Conservation (phyloP, 1,140 invertebrate species). For the Drosophila lowei region DNA sequence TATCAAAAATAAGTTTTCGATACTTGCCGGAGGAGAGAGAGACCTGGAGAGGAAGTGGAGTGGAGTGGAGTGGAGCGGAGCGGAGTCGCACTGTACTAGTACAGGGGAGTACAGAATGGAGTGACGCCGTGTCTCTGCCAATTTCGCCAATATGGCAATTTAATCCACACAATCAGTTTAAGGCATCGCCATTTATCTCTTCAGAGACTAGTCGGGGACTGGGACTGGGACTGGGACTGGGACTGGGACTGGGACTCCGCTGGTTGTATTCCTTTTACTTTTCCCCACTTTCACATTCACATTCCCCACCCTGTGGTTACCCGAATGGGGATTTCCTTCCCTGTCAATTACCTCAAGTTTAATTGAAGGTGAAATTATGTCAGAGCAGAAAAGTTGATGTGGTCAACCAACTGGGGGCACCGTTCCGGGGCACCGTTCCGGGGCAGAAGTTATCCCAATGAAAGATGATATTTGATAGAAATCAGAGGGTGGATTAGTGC, state of each 20-base stretch:
- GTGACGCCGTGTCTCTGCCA: slow-evolving; percentile 53
- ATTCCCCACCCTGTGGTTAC: slow-evolving; percentile 26
- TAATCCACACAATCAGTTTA: slow-evolving; percentile 82
- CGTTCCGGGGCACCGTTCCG: slow-evolving; percentile 40
- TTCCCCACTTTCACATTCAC: slow-evolving; percentile 4
- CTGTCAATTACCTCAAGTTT: slow-evolving; percentile 78
- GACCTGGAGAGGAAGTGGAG: not conserved
- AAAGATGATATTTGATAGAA: slow-evolving; percentile 34
- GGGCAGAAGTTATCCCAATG: slow-evolving; percentile 29
- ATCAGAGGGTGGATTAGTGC: slow-evolving; percentile 25
- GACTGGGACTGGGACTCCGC: too few species aligned
- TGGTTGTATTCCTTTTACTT: slow-evolving; percentile 39
- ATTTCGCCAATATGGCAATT: slow-evolving; percentile 82
- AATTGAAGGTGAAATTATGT: slow-evolving; percentile 79
- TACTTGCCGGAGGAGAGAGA: slow-evolving; percentile 50
- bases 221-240: slow-evolving; percentile 15
- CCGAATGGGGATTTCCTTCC: slow-evolving; percentile 54
- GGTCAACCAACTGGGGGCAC: slow-evolving; percentile 46
- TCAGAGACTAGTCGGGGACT: slow-evolving; percentile 1
- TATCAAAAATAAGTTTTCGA: slow-evolving; percentile 83
- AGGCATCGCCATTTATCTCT: slow-evolving; percentile 80
- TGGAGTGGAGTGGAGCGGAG: not conserved
- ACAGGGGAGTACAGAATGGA: too few species aligned
- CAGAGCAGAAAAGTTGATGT: slow-evolving; percentile 53
- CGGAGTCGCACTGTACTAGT: too few species aligned